Conservation (phyloP, 2,113 vertebrate genomes). For the Sturnira hondurensis region DNA sequence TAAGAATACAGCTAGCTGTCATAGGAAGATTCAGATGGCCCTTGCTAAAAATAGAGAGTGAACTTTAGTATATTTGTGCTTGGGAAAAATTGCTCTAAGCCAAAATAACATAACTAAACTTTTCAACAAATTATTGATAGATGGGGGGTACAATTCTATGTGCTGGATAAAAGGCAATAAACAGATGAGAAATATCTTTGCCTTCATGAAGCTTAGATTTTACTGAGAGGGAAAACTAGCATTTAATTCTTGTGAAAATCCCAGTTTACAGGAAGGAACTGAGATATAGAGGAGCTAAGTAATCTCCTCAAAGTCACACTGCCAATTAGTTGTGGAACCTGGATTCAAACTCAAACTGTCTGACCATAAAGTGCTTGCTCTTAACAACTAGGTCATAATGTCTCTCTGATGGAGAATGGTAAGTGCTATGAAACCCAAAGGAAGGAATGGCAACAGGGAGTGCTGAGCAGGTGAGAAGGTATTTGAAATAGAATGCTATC, state of each 20-base stretch:
- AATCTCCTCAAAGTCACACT: not conserved
- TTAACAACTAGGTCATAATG: not conserved
- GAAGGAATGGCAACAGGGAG: not conserved
- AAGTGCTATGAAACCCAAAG: not conserved
- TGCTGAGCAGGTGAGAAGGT: not conserved
- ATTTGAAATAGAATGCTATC: not conserved
- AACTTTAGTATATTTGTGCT: not conserved
- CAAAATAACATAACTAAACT: slow-evolving; percentile 10
- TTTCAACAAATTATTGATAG: slow-evolving; percentile 32
- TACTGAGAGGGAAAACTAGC: not conserved
- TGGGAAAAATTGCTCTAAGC: not conserved
- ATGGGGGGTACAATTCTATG: not conserved
- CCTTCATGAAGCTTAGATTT: not conserved
- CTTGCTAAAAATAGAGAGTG: not conserved
- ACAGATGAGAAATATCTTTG: not conserved
- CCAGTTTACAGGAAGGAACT: not conserved
- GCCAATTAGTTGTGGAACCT: not conserved
- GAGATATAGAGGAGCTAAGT: not conserved
- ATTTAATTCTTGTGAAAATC: not conserved
- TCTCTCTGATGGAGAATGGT: not conserved
- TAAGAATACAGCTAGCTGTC: not conserved
- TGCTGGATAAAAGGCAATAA: not conserved
- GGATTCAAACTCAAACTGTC: not conserved
- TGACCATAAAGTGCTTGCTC: not conserved
- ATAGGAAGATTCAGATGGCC: not conserved